Conservation (phyloP, 2,113 vertebrate genomes). For the Sinocyclocheilus anophthalmus region DNA sequence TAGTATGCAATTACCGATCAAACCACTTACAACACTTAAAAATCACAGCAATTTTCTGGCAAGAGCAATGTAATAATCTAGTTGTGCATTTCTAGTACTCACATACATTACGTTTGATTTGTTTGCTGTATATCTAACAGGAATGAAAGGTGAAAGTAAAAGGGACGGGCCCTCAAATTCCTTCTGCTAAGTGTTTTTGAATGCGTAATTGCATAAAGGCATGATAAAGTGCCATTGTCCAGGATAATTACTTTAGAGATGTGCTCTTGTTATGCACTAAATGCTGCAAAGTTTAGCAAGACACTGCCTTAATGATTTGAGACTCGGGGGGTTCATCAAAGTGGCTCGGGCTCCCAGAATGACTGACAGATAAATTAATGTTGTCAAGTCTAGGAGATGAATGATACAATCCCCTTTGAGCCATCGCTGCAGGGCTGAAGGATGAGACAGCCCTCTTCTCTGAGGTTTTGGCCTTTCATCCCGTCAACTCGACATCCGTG, state of each 20-base stretch:
- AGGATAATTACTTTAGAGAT: conserved; percentile 75
- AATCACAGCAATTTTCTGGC: neutral
- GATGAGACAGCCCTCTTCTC: conserved; percentile 59
- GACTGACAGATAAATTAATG: conserved; percentile 83
- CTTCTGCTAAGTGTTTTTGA: conserved; percentile 45
- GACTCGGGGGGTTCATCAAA: conserved; percentile 65
- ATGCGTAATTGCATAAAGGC: conserved; percentile 67
- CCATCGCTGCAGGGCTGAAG: conserved; percentile 74
- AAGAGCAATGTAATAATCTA: neutral
- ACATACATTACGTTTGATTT: neutral
- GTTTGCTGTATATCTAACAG: conserved; percentile 26
- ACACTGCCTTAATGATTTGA: conserved; percentile 78
- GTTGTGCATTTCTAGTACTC: neutral
- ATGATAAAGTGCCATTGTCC: conserved; percentile 57
- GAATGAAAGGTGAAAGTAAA: conserved; percentile 34
- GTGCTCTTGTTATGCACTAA: conserved; percentile 76
- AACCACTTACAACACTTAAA: neutral
- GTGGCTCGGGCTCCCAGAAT: conserved; percentile 64
- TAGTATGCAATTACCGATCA: neutral
- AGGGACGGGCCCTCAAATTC: conserved; percentile 1
- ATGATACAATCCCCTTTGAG: conserved; percentile 70
- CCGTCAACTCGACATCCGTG: conserved; percentile 24
- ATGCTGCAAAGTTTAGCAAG: conserved; percentile 70
- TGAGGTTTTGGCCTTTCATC: conserved; percentile 37
- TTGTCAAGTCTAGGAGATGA: conserved; percentile 73